Percentiles rank a stretch among this genome's conserved stretches.
Conservation (phyloP, 2,888 invertebrate genomes). For the Drepanosiphum platanoidis region DNA sequence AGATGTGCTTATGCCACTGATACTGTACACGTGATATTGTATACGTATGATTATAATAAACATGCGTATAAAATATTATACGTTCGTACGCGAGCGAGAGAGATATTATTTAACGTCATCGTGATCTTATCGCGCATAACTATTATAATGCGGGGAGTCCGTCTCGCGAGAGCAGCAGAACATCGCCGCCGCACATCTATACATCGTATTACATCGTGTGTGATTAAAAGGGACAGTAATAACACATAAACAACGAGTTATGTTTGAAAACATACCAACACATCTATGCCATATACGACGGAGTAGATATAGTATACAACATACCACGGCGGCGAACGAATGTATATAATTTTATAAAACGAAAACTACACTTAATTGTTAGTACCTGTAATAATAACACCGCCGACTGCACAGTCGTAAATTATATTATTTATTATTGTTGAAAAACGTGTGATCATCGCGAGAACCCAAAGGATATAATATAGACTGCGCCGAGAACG, state of each 20-base stretch:
- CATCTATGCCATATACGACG: background rate
- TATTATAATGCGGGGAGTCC: background rate
- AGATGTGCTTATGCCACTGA: too few relatives aligned
- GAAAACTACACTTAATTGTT: background rate
- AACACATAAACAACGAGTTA: background rate
- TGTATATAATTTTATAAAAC: background rate
- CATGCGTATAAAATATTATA: too few relatives aligned
- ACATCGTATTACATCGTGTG: too few relatives aligned
- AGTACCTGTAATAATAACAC: background rate
- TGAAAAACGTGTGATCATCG: background rate
- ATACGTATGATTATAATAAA: too few relatives aligned
- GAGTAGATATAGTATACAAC: too few relatives aligned
- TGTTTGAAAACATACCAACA: background rate
- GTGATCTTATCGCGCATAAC: background rate
- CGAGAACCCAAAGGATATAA: background rate
- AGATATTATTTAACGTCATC: slow-evolving; percentile 6
- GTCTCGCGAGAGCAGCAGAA: background rate
- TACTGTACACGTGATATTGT: too few relatives aligned
- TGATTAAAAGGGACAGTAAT: slow-evolving; percentile 21
- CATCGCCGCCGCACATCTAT: background rate
- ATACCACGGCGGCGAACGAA: background rate
- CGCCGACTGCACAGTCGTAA: background rate
- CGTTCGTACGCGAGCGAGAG: background rate
- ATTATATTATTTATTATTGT: too few relatives aligned
- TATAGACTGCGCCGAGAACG: background rate